phyloP scores from a whole-genome alignment of 2,797 vertebrate species.

The Aeoliscus strigatus region DNA sequence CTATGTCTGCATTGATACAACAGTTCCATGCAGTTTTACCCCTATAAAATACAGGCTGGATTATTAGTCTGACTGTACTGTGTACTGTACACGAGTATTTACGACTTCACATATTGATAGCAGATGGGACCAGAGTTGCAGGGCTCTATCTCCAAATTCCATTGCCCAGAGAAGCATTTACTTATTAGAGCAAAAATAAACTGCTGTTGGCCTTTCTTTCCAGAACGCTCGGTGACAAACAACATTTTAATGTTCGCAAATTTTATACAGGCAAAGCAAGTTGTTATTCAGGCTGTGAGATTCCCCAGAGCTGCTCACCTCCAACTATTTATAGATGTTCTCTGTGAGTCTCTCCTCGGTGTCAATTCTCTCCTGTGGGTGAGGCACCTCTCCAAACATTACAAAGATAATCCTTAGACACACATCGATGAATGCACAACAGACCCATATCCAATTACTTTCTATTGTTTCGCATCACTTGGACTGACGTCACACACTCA shows the following conservation, averaged over 20 bases:
- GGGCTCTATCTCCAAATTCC: slow-evolving; percentile 9
- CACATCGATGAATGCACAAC: slow-evolving; percentile 18
- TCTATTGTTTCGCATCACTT: slow-evolving; percentile 21
- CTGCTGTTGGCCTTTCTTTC: slow-evolving; percentile 9
- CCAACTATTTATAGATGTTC: slow-evolving; percentile 68
- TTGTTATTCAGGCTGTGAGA: slow-evolving; percentile 64
- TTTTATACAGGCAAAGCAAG: slow-evolving; percentile 63
- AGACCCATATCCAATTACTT: slow-evolving; percentile 20
- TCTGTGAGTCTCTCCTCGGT: slow-evolving; percentile 50
- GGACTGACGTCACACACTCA: slow-evolving; percentile 8
- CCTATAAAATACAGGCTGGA: too few relatives aligned
- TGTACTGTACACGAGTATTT: slow-evolving; percentile 4
- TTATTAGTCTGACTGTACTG: too few relatives aligned
- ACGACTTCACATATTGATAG: slow-evolving; percentile 4
- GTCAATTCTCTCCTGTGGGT: slow-evolving; percentile 51
- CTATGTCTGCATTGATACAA: too few relatives aligned
- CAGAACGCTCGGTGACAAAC: slow-evolving; percentile 51
- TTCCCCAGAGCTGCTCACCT: slow-evolving; percentile 60
- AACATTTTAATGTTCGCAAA: slow-evolving; percentile 40
- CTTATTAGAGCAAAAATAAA: slow-evolving; percentile 13
- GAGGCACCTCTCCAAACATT: slow-evolving; percentile 53
- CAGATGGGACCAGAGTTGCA: slow-evolving; percentile 28
- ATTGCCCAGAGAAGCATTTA: slow-evolving; percentile 3
- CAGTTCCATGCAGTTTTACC: too few relatives aligned
- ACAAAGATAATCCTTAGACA: slow-evolving; percentile 36